These are phyloP conservation scores for Trichopoda pennipes DNA, from an alignment of 2,888 invertebrate genomes.

Conservation along the genomic window DNA sequence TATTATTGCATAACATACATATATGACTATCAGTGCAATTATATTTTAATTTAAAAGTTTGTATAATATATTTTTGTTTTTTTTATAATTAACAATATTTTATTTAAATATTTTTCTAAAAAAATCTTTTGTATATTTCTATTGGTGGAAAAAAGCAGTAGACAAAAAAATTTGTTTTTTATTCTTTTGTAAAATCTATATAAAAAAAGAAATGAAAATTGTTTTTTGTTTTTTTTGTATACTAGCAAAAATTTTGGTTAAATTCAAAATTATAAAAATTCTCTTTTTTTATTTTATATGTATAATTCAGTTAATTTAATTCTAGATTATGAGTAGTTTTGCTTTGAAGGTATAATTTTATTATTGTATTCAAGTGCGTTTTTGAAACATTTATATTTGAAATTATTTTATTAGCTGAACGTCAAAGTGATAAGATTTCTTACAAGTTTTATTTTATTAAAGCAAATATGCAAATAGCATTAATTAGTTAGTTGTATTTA, in stretches of 20 bases:
- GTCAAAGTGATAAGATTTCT: neutral
- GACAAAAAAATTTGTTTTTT: slow-evolving; percentile 52
- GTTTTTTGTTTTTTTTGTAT: slow-evolving; percentile 38
- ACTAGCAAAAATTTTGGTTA: slow-evolving; percentile 55
- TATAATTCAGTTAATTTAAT: neutral
- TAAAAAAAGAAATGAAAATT: slow-evolving; percentile 41
- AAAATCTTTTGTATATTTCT: slow-evolving; percentile 32
- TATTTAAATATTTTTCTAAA: slow-evolving; percentile 65
- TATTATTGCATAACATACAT: slow-evolving; percentile 65
- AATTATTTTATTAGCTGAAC: neutral
- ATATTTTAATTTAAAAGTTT: slow-evolving; percentile 44
- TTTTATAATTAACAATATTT: slow-evolving; percentile 46
- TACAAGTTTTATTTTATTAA: neutral
- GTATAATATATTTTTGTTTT: slow-evolving; percentile 38
- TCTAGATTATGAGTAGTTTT: slow-evolving; percentile 12
- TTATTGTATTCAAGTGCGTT: slow-evolving; percentile 68
- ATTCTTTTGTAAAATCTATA: slow-evolving; percentile 60
- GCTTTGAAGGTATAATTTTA: slow-evolving; percentile 14
- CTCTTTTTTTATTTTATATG: slow-evolving; percentile 7
- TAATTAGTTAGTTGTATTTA: too few relatives aligned
- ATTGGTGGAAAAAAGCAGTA: slow-evolving; percentile 63
- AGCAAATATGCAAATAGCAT: neutral
- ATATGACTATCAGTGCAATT: slow-evolving; percentile 68
- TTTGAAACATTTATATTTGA: slow-evolving; percentile 64
- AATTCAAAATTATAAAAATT: slow-evolving; percentile 61